Evolutionary conservation across 2,797 vertebrate genomes (phyloP), one percentile per base, ranked within the genome.

Genomic region (Scarus forsteni): DNA sequence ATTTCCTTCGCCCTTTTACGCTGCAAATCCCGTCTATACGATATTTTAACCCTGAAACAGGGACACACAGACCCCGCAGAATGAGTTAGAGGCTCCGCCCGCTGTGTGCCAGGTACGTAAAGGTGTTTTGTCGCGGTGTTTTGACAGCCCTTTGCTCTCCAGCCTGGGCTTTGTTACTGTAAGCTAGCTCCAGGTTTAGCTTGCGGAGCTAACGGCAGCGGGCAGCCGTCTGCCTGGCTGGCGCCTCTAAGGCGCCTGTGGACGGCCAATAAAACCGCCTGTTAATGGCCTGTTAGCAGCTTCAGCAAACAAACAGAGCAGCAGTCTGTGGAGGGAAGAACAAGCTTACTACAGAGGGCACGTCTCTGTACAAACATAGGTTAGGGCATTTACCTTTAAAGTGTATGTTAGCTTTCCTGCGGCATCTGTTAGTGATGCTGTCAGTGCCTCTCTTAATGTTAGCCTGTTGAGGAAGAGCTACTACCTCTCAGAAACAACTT

Each of bases 241-340:
- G 88, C 89, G 89, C 89, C 91, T 70, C 54, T 0, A 66, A 82
- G 90, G 65, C 90, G 88, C 64, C 82, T 73, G 46, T 50, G 40
- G 38, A 8, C 70, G 72, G 80, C 59, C 68, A 79, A 59, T 78
- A 79, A 83, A 84, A 40, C 56, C 36, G 60, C 74, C 70, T 53
- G 76, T 80, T 75, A 70, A 57, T 62, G 85, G 71, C 77, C 73
- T 70, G 60, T 56, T 43, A 66, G 67, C 71, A 62, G 67, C 67
- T 18, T 8, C 75, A 60, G 48, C 53, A 66, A 69, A 75, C 76
- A 68, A 7, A 16, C 57, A 54, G 58, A 1, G 57, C 27, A 8
- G 0, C 55, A 3, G 58, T 45, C 19, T 44, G 38, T 1, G 38
- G 52, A 14, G 10, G 27, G 1, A 8, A 38, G 42, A 35, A 9